Evolutionary conservation across 2,113 vertebrate genomes (phyloP), one percentile per base, ranked within the genome.

Genomic region (Oryzias curvinotus): DNA sequence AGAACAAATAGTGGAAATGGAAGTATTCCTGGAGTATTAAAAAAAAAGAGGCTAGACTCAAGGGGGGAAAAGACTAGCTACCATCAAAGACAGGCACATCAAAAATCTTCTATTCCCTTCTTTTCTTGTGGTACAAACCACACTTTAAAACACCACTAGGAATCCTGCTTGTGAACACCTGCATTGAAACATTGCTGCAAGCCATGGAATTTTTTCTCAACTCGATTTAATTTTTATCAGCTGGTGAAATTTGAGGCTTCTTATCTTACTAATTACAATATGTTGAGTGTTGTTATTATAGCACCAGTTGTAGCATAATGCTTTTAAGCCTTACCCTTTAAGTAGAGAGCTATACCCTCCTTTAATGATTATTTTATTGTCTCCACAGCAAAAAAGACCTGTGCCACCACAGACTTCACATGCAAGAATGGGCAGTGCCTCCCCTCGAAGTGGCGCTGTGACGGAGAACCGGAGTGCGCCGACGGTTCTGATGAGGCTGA

Each of bases 371-470:
- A 67, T 49, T 57, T 28, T 23, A 72, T 45, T 77, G 26, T 71
- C 70, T 74, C 47, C 23, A 80, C 91, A 99, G 97, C 94, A 60
- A 99, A 94, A 93, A 96, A 92, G 81, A 98, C 95, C 0, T 98
- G 97, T 71, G 92, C 94, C 0, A 92, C 95, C 61, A 94, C 91
- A 0, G 96, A 98, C 84, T 99, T 99, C 66, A 92, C 95, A 79
- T 99, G 97, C 72, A 93, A 93, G 80, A 95, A 95, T 0, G 97
- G 96, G 57, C 96, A 98, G 85, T 99, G 97, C 75, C 93, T 99
- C 74, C 93, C 92, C 0, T 93, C 92, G 30, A 91, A 93, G 53
- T 99, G 97, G 97, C 96, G 94, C 68, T 99, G 97, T 52, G 97
- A 99, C 0, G 97, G 97, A 0, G 96, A 98, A 59, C 90, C 95